These are phyloP conservation scores for Sebastes itinus DNA, from an alignment of 2,797 vertebrate genomes.

Conservation along the genomic window DNA sequence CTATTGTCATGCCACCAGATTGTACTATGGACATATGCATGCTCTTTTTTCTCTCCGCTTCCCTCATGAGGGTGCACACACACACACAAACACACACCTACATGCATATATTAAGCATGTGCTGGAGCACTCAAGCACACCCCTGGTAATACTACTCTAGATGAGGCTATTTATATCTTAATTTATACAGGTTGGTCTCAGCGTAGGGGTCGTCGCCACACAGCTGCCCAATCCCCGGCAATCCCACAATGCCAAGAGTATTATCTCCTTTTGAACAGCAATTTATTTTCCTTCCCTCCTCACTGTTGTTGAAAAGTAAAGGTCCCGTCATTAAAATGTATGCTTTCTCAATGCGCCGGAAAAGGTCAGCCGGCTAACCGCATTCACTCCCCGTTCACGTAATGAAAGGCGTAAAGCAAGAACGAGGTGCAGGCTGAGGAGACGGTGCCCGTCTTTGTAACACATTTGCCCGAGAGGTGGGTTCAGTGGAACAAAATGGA, in stretches of 20 bases:
- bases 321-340: constrained; percentile 99
- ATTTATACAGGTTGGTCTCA: constrained; percentile 82
- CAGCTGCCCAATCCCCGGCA: constrained; percentile 83
- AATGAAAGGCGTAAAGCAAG: constrained; percentile 79
- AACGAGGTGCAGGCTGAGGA: constrained; percentile 22
- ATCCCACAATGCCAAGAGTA: constrained; percentile 94
- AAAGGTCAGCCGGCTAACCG: constrained; percentile 87
- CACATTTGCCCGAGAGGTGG: constrained; percentile 76
- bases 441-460: constrained; percentile 66
- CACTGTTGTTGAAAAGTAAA: constrained; percentile 84
- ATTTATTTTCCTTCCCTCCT: constrained; percentile 78
- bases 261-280: constrained; percentile 97
- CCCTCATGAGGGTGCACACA: constrained; percentile 36
- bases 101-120: constrained; percentile 72
- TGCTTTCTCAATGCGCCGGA: constrained; percentile 87
- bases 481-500: constrained; percentile 83
- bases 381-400: constrained; percentile 86
- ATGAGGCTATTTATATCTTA: constrained; percentile 86
- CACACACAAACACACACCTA: constrained; percentile 60
- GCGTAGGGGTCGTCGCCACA: constrained; percentile 70
- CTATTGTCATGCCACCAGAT: constrained; percentile 54
- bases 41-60: constrained; percentile 49
- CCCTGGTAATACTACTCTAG: constrained; percentile 75
- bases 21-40: constrained; percentile 64
- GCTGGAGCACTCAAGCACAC: constrained; percentile 68